Evolutionary conservation across 2,113 vertebrate species (phyloP).

Genomic region (Epinephelus lanceolatus): DNA sequence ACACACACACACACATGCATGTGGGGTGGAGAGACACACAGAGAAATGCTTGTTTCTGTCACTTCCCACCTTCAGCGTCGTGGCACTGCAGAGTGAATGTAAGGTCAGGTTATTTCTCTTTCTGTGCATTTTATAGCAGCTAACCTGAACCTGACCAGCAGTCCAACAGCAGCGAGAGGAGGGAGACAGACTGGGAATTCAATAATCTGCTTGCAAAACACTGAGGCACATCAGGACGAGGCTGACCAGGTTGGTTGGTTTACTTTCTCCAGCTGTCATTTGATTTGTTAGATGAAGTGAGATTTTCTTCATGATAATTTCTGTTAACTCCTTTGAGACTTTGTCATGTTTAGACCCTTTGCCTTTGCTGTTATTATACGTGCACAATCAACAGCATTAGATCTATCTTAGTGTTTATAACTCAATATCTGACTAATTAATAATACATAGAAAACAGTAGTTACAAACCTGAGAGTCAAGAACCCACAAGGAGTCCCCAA

Average conservation of each 20-base stretch:
- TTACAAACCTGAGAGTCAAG: not conserved
- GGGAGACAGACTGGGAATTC: not conserved
- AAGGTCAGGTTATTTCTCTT: conserved; percentile 66
- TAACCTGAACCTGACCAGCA: conserved; percentile 25
- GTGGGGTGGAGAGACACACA: conserved; percentile 56
- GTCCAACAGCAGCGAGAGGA: conserved; percentile 2
- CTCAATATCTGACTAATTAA: not conserved
- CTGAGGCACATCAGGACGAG: conserved; percentile 16
- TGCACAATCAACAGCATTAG: not conserved
- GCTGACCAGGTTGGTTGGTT: conserved; percentile 2
- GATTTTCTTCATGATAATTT: not conserved
- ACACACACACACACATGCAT: conserved; percentile 44
- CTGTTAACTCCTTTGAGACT: not conserved
- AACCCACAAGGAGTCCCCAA: not conserved
- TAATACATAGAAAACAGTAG: not conserved
- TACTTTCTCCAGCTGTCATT: not conserved
- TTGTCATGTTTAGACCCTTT: not conserved
- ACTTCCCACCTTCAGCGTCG: conserved; percentile 69
- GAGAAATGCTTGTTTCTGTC: conserved; percentile 79
- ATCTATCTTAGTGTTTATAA: not conserved
- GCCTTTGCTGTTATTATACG: not conserved
- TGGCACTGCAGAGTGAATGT: conserved; percentile 62
- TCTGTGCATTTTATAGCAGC: conserved; percentile 45
- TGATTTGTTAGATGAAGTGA: not conserved
- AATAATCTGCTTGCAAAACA: not conserved